A percentile compares a stretch with the other conserved stretches of the same genome.
Conservation (phyloP, 2,888 invertebrate species). For the Abrostola triplasia region DNA sequence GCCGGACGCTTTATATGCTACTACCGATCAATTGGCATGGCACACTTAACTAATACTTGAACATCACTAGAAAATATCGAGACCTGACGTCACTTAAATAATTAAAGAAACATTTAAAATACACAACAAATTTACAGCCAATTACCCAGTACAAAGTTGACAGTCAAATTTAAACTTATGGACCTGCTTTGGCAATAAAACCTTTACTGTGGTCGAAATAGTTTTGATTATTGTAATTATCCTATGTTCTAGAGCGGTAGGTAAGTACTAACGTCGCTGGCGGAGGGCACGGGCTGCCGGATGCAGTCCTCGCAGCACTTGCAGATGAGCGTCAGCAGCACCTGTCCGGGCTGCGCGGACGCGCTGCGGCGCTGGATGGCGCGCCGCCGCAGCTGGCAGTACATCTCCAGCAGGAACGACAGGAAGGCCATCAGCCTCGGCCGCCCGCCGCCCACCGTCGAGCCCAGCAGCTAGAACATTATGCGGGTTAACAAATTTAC, state of each 20-base stretch:
- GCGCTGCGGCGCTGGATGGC: slow-evolving; percentile 88
- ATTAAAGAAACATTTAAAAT: too few relatives aligned
- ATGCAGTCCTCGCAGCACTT: slow-evolving; percentile 97
- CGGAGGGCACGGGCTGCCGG: slow-evolving; percentile 93
- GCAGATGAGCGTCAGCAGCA: slow-evolving; percentile 94
- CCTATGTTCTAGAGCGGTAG: too few relatives aligned
- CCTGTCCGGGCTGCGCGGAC: slow-evolving; percentile 89
- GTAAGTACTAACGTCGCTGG: slow-evolving; percentile 91
- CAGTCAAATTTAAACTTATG: too few relatives aligned
- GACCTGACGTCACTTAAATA: too few relatives aligned
- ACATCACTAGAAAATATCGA: too few relatives aligned
- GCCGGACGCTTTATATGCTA: not conserved
- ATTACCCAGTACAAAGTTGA: too few relatives aligned
- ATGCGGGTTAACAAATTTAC: too few relatives aligned
- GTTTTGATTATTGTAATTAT: too few relatives aligned
- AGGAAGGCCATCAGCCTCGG: slow-evolving; percentile 94
- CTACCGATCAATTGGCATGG: not conserved
- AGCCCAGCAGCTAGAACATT: slow-evolving; percentile 80
- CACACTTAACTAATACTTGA: too few relatives aligned
- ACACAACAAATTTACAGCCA: too few relatives aligned
- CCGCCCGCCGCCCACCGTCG: slow-evolving; percentile 89
- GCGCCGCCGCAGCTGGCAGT: slow-evolving; percentile 94
- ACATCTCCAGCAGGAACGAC: slow-evolving; percentile 96
- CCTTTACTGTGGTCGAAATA: too few relatives aligned
- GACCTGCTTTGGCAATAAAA: not conserved